A percentile compares a stretch with the other conserved stretches of the same genome.
These are phyloP conservation scores for Ennomos fuscantarius DNA, from an alignment of 2,888 invertebrate genomes.

Conservation along the genomic window DNA sequence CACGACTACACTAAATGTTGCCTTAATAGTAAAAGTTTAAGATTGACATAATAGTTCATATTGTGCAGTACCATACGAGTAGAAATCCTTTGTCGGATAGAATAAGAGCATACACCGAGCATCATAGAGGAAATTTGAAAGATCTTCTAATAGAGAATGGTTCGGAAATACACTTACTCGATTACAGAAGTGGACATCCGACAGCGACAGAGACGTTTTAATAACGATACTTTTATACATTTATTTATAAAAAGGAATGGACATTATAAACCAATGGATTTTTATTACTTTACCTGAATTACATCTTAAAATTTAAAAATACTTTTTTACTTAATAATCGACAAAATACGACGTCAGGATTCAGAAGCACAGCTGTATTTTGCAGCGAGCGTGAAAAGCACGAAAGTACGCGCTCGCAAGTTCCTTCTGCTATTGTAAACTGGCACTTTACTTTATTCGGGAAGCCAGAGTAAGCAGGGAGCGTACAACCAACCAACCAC, in stretches of 20 bases:
- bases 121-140: slow-evolving; percentile 42
- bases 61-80: slow-evolving; percentile 56
- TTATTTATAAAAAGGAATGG: slow-evolving; percentile 65
- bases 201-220: slow-evolving; percentile 61
- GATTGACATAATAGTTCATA: slow-evolving; percentile 66
- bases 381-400: slow-evolving; percentile 4
- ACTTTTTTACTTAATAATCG: slow-evolving; percentile 53
- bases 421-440: no score
- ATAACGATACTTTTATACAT: slow-evolving; percentile 37
- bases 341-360: slow-evolving; percentile 44
- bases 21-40: slow-evolving; percentile 67
- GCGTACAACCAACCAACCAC: slow-evolving; percentile 30
- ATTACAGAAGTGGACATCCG: slow-evolving; percentile 65
- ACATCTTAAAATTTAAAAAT: slow-evolving; percentile 53
- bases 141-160: slow-evolving; percentile 53
- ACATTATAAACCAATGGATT: slow-evolving; percentile 56
- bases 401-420: not conserved
- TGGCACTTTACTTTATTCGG: not conserved
- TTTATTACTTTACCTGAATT: slow-evolving; percentile 56
- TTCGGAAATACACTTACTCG: slow-evolving; percentile 61
- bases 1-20: slow-evolving; percentile 63
- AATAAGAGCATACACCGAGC: slow-evolving; percentile 48
- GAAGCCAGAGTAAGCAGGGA: not conserved
- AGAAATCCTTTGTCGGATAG: slow-evolving; percentile 52
- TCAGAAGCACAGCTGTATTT: slow-evolving; percentile 35